Percentiles rank a stretch among this genome's conserved stretches.
Conservation (phyloP, 2,113 vertebrate genomes). For the Alectura lathami region DNA sequence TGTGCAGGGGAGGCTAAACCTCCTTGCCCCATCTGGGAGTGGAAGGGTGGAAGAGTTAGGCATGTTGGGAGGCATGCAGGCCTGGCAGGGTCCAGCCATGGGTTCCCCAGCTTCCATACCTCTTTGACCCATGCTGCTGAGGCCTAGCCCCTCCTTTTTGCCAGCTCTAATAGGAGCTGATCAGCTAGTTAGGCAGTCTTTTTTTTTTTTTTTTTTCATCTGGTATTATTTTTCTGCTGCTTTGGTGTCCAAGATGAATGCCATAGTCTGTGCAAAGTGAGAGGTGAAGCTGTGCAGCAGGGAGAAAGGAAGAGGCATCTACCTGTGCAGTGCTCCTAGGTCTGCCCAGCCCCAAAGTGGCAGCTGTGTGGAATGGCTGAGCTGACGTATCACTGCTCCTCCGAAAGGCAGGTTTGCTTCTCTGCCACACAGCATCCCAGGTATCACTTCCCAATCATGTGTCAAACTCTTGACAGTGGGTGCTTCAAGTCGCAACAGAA, state of each 20-base stretch:
- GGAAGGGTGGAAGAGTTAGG: not conserved
- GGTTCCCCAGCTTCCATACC: not conserved
- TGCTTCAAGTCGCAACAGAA: not conserved
- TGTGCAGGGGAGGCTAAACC: not conserved
- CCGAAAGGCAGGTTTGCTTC: not conserved
- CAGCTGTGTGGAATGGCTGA: not conserved
- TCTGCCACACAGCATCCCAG: not conserved
- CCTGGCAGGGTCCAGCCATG: not conserved
- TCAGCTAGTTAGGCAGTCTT: not conserved
- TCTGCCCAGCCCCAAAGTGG: not conserved
- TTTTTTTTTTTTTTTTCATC: rapidly evolving
- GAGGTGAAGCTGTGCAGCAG: not conserved
- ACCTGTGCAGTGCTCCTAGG: not conserved
- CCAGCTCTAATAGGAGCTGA: not conserved
- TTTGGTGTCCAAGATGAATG: not conserved
- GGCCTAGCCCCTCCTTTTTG: not conserved
- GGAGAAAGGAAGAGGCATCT: not conserved
- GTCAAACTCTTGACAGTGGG: not conserved
- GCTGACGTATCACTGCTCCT: not conserved
- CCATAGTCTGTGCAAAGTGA: not conserved
- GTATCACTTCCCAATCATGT: not conserved
- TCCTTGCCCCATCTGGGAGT: not conserved
- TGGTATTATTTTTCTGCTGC: not conserved
- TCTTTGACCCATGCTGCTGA: not conserved
- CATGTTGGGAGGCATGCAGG: not conserved